Percentiles rank a stretch among this genome's conserved stretches.
These are phyloP conservation scores for Caenorhabditis afra DNA, from an alignment of 2,888 invertebrate species.

Conservation along the genomic window DNA sequence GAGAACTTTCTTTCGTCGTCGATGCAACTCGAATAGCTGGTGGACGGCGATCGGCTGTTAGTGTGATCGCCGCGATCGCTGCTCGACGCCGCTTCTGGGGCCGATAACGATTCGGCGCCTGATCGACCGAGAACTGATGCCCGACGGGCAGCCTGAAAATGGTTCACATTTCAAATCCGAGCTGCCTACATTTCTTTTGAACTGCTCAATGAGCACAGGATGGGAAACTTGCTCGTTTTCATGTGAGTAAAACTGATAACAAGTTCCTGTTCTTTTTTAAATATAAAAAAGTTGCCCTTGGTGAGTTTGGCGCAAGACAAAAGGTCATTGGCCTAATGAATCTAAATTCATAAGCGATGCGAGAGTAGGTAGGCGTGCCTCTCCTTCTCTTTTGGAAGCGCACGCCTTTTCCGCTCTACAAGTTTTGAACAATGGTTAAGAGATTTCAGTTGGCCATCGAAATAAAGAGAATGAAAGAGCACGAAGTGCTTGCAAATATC, in stretches of 20 bases:
- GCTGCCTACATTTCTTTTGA: neutral
- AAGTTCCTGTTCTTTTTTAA: no score
- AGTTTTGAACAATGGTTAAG: slow-evolving; percentile 63
- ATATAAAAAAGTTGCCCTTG: no score
- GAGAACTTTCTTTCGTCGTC: slow-evolving; percentile 63
- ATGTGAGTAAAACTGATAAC: no score
- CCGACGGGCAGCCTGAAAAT: slow-evolving; percentile 61
- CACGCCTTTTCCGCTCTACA: slow-evolving; percentile 63
- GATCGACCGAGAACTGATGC: slow-evolving; percentile 60
- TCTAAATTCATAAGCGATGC: slow-evolving; percentile 57
- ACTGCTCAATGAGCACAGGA: no score
- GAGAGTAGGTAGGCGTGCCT: slow-evolving; percentile 51
- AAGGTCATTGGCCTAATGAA: slow-evolving; percentile 46
- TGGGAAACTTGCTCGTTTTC: no score
- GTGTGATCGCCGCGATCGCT: slow-evolving; percentile 45
- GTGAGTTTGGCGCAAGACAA: no score
- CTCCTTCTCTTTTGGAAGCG: slow-evolving; percentile 29
- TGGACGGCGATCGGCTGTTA: slow-evolving; percentile 56
- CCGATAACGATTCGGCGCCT: slow-evolving; percentile 48
- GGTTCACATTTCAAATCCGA: neutral
- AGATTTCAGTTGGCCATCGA: slow-evolving; percentile 58
- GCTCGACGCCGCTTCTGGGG: slow-evolving; percentile 51
- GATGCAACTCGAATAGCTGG: slow-evolving; percentile 61
- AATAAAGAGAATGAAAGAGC: slow-evolving; percentile 60
- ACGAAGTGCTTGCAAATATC: slow-evolving; percentile 57